Evolutionary conservation across 2,797 vertebrate genomes (phyloP).

Genomic region (Toxotes lorentzi): DNA sequence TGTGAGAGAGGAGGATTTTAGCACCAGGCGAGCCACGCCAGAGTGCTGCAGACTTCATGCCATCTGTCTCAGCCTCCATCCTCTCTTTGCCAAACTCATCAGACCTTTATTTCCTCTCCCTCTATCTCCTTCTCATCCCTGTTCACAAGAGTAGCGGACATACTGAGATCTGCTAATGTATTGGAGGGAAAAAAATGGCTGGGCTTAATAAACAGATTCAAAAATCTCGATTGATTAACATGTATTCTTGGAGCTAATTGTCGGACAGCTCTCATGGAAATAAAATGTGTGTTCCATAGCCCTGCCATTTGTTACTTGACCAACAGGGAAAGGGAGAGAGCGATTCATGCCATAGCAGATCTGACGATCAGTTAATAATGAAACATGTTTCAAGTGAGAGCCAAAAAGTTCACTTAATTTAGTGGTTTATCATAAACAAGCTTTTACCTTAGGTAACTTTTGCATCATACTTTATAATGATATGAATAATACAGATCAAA

Average conservation of each 20-base stretch:
- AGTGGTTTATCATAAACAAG: constrained; percentile 53
- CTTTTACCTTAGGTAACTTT: constrained; percentile 31
- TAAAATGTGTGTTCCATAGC: constrained; percentile 79
- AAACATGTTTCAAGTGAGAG: constrained; percentile 65
- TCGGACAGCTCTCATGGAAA: constrained; percentile 81
- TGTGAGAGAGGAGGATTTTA: constrained; percentile 91
- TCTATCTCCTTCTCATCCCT: constrained; percentile 85
- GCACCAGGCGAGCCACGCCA: constrained; percentile 88
- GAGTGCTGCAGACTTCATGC: constrained; percentile 90
- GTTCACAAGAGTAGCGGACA: constrained; percentile 87
- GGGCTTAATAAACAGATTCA: constrained; percentile 75
- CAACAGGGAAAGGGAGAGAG: constrained; percentile 69
- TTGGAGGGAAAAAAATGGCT: constrained; percentile 68
- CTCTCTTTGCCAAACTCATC: constrained; percentile 87
- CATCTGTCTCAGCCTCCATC: constrained; percentile 90
- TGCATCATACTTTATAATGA: not conserved
- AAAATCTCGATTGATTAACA: constrained; percentile 83
- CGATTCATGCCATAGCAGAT: constrained; percentile 63
- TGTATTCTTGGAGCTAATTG: constrained; percentile 82
- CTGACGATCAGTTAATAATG: constrained; percentile 67
- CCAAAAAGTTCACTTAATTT: constrained; percentile 67
- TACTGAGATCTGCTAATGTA: constrained; percentile 85
- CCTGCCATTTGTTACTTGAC: constrained; percentile 85
- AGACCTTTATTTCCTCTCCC: constrained; percentile 86
- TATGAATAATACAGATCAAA: constrained; percentile 36